A percentile compares a stretch with the other conserved stretches of the same genome.
phyloP scores from a whole-genome alignment of 2,888 invertebrate genomes.

The Harpalus rubripes region DNA sequence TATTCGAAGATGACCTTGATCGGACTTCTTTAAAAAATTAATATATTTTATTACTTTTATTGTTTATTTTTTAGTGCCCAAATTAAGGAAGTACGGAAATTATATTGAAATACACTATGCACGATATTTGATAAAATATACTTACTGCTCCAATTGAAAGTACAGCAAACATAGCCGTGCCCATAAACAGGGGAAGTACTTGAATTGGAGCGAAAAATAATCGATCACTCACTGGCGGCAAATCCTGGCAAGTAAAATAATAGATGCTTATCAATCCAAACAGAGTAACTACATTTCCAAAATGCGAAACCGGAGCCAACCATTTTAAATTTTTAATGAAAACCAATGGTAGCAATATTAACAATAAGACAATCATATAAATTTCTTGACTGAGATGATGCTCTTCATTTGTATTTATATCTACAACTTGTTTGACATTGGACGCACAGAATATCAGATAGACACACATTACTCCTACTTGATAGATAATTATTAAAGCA shows the following conservation, averaged over 20 bases:
- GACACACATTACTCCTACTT: constrained; percentile 18
- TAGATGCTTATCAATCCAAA: constrained; percentile 40
- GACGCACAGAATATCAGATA: constrained; percentile 15
- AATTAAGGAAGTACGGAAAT: neutral
- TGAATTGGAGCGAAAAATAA: neutral
- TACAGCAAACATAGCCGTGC: constrained; percentile 43
- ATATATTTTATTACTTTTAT: too few relatives aligned
- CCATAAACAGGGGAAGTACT: constrained; percentile 39
- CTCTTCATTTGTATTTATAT: constrained; percentile 1
- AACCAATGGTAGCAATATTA: neutral
- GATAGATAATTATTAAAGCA: constrained; percentile 37
- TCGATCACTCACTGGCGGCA: constrained; percentile 21
- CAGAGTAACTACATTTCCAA: constrained; percentile 32
- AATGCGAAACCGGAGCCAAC: constrained; percentile 13
- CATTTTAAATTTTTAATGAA: constrained; percentile 24
- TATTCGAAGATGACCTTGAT: too few relatives aligned
- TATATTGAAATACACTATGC: neutral
- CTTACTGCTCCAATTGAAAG: constrained; percentile 44
- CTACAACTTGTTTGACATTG: constrained; percentile 41
- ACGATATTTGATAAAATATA: neutral
- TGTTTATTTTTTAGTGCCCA: too few relatives aligned
- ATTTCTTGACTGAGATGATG: constrained; percentile 30
- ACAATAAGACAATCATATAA: neutral
- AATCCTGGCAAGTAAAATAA: constrained; percentile 28
- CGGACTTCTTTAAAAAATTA: too few relatives aligned